Conservation (phyloP, 2,113 vertebrate genomes). For the Notechis scutatus region DNA sequence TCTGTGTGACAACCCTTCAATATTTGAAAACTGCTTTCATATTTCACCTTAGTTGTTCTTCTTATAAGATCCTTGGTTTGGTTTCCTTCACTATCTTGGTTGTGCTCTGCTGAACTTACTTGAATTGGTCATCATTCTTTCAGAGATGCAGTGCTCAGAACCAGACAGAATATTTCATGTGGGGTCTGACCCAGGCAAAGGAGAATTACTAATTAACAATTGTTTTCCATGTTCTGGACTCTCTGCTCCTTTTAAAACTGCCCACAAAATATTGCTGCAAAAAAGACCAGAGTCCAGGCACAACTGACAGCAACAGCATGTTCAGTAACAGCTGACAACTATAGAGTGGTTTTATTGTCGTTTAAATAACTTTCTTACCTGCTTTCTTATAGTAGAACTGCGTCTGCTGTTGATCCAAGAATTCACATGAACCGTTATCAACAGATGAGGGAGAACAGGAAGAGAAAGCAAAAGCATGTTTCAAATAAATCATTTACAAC, state of each 20-base stretch:
- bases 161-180: background rate
- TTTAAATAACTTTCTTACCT: conserved; percentile 76
- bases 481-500: conserved; percentile 8
- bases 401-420: conserved; percentile 71
- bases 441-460: conserved; percentile 44
- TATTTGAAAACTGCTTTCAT: background rate
- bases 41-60: background rate
- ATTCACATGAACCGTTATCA: conserved; percentile 1
- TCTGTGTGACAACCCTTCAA: background rate
- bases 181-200: background rate
- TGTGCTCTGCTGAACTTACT: background rate
- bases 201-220: background rate
- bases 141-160: background rate
- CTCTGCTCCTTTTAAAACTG: background rate
- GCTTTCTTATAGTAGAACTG: conserved; percentile 88
- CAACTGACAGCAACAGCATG: background rate
- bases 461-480: conserved; percentile 27
- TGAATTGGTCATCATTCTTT: background rate
- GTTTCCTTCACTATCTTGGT: background rate
- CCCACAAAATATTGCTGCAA: background rate
- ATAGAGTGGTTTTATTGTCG: background rate
- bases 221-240: background rate
- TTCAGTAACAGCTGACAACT: background rate
- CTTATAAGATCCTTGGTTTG: background rate
- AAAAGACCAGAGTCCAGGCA: background rate